phyloP scores from a whole-genome alignment of 2,797 vertebrate genomes.

The Muscicapa striata region DNA sequence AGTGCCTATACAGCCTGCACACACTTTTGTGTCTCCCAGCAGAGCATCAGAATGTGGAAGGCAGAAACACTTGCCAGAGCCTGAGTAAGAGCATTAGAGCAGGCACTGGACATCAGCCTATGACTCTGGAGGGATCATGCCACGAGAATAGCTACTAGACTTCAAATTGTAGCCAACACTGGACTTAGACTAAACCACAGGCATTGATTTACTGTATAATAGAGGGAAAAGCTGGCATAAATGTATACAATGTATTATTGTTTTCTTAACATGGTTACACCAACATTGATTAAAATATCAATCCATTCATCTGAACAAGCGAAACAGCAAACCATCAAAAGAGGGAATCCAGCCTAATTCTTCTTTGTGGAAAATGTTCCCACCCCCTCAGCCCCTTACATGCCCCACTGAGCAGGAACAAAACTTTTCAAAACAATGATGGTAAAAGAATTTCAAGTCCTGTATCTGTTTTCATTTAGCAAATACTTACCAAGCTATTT shows the following conservation, averaged over 20 bases:
- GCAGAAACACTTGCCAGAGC: neutral
- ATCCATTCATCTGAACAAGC: neutral
- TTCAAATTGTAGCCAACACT: neutral
- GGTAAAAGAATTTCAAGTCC: neutral
- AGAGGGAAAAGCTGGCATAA: neutral
- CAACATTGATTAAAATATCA: neutral
- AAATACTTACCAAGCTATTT: neutral
- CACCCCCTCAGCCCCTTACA: neutral
- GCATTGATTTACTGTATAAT: neutral
- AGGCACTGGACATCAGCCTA: rapidly evolving
- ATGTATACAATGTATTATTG: neutral
- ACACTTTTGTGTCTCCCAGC: rapidly evolving
- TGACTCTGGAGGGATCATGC: neutral
- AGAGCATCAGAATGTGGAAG: neutral
- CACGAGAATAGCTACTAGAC: rapidly evolving
- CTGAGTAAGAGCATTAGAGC: neutral
- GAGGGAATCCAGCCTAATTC: neutral
- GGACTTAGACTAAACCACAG: neutral
- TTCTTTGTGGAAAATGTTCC: neutral
- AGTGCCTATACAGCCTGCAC: neutral
- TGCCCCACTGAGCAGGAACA: neutral
- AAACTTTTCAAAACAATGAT: neutral
- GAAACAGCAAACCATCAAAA: neutral
- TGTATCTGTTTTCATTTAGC: neutral
- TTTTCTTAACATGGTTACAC: neutral